A percentile compares a stretch with the other conserved stretches of the same genome.
These are phyloP conservation scores for Callaeas wilsoni DNA, from an alignment of 2,113 vertebrate genomes.

Conservation along the genomic window DNA sequence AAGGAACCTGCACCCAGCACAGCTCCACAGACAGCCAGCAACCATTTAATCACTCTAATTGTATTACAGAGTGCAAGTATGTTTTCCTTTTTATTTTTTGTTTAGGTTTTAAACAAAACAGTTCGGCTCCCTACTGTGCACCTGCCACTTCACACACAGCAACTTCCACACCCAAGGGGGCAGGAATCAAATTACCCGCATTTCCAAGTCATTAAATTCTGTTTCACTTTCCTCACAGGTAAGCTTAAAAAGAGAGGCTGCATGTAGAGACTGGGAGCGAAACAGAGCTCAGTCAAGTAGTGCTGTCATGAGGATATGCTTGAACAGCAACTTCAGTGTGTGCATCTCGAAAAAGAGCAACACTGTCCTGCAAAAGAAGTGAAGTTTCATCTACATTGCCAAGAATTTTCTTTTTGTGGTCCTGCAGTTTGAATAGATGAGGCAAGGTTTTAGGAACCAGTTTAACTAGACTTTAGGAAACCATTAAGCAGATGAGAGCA, in stretches of 20 bases:
- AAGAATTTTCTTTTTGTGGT: not conserved
- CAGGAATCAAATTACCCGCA: not conserved
- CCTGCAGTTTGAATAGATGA: conserved; percentile 5
- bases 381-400: not conserved
- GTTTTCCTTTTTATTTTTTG: not conserved
- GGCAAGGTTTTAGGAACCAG: conserved; percentile 49
- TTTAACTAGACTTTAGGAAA: conserved; percentile 30
- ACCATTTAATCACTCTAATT: not conserved
- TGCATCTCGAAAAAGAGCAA: not conserved
- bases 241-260: not conserved
- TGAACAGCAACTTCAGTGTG: conserved; percentile 23
- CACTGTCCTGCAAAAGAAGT: not conserved
- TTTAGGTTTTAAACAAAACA: not conserved
- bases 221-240: not conserved
- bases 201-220: not conserved
- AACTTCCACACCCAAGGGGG: not conserved
- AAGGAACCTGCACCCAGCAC: not conserved
- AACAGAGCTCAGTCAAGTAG: not conserved
- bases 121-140: not conserved
- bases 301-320: not conserved
- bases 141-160: not conserved
- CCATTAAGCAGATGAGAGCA: not conserved
- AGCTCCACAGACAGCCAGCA: conserved; percentile 43
- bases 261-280: not conserved
- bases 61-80: not conserved